Evolutionary conservation across 2,888 invertebrate genomes (phyloP).

Genomic region (Stomorhina lunata): DNA sequence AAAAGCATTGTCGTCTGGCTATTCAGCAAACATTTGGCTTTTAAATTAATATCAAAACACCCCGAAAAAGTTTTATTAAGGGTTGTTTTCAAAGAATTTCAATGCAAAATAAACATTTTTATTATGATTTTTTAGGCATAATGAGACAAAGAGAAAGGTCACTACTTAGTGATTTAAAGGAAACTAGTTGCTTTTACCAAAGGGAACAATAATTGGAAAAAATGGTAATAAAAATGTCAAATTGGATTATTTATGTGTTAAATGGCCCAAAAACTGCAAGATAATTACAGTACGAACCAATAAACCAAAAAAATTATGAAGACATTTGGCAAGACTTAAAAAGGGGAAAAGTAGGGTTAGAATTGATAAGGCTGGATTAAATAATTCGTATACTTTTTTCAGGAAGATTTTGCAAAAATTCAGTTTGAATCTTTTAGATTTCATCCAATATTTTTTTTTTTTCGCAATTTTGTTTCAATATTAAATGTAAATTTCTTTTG

Average conservation of each 20-base stretch:
- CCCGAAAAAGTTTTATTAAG: constrained; percentile 17
- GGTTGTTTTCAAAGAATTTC: constrained; percentile 17
- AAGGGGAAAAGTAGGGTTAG: background rate
- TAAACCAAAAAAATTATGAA: background rate
- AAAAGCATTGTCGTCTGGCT: background rate
- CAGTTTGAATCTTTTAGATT: too few species aligned
- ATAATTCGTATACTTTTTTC: too few species aligned
- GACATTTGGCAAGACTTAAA: background rate
- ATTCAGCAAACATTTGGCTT: constrained; percentile 16
- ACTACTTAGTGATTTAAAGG: background rate
- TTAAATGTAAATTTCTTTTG: background rate
- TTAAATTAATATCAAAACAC: constrained; percentile 1
- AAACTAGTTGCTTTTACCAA: constrained; percentile 23
- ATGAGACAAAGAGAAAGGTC: background rate
- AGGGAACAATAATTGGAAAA: background rate
- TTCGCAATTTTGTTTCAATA: background rate
- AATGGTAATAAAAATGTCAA: constrained; percentile 30
- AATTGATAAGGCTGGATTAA: background rate
- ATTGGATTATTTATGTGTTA: constrained; percentile 26
- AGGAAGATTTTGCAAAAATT: too few species aligned
- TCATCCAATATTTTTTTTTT: too few species aligned
- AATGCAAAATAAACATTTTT: background rate
- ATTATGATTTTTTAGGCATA: background rate
- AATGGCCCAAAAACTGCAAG: constrained; percentile 27
- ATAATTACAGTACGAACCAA: background rate